Evolutionary conservation across 2,113 vertebrate genomes (phyloP), one percentile per base, ranked within the genome.

Genomic region (Pogona vitticeps): DNA sequence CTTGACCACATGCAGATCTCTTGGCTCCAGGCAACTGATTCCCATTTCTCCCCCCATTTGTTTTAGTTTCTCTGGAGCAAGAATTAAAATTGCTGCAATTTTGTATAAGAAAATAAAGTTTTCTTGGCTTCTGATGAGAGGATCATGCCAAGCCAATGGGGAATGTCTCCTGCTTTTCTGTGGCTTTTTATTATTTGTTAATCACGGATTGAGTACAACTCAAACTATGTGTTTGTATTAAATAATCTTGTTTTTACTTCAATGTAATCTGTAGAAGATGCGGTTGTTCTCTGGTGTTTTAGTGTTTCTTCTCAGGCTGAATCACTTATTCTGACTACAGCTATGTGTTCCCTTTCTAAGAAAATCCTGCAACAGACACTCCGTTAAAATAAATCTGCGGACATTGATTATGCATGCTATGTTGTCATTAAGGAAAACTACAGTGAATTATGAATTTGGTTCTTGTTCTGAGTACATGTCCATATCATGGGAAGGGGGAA

Each of bases 1-100:
- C 86, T 90, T 76, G 58, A 20, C 78, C 0, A 0, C 86, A 67
- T 93, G 81, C 89, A 78, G 92, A 92, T 87, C 67, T 70, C 85
- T 92, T 90, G 89, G 88, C 91, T 88, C 78, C 70, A 78, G 80
- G 77, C 76, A 18, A 78, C 42, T 40, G 8, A 23, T 33, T 83
- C 82, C 56, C 14, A 4, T 26, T 88, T n/a, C 1, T 63, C 15
- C 70, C 70, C 31, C 36, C 59, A 38, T 87, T 82, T 75, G 88
- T 86, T 75, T 87, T 76, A 33, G 89, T 90, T 77, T 15, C 67
- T 92, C 88, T 87, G 83, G 91, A 33, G 71, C 0, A 1, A 88
- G 67, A 85, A 76, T 88, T 92, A 92, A 78, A 94, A 83, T 73
- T 77, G 84, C 89, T 87, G n/a, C 86, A 87, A 28, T 70, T 87